These are phyloP conservation scores for Malacosoma neustria DNA, from an alignment of 2,888 invertebrate genomes.

Conservation along the genomic window DNA sequence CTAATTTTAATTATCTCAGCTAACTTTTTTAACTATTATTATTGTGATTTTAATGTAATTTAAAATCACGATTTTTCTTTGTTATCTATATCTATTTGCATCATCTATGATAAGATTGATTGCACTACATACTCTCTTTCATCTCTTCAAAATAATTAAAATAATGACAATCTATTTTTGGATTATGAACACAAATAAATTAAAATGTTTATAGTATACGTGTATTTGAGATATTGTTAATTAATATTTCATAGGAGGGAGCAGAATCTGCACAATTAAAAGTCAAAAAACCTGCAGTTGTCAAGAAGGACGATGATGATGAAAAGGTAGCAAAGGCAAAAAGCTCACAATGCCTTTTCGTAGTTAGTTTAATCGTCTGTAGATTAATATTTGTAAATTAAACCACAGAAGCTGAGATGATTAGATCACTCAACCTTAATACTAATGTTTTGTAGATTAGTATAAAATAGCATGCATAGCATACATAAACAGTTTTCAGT, in stretches of 20 bases:
- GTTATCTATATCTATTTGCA: background rate
- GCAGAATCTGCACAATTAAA: conserved; percentile 62
- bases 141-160: conserved; percentile 1
- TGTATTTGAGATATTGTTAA: conserved; percentile 1
- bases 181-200: background rate
- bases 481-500: conserved; percentile 6
- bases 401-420: conserved; percentile 40
- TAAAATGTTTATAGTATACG: background rate
- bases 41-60: background rate
- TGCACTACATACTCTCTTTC: background rate
- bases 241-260: conserved; percentile 47
- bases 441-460: conserved; percentile 32
- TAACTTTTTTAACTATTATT: background rate
- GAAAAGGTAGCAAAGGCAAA: conserved; percentile 46
- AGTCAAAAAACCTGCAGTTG: conserved; percentile 63
- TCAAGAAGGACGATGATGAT: conserved; percentile 48
- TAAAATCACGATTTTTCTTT: background rate
- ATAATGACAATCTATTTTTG: background rate
- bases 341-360: conserved; percentile 16
- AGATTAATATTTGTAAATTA: conserved; percentile 12
- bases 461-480: conserved; percentile 24
- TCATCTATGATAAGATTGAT: background rate
- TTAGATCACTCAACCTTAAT: conserved; percentile 27
- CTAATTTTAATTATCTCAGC: conserved; percentile 52
- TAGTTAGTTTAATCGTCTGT: conserved; percentile 16